Evolutionary conservation across 1,140 invertebrate genomes (phyloP).

Genomic region (Brachionus asplanchnoidis): DNA sequence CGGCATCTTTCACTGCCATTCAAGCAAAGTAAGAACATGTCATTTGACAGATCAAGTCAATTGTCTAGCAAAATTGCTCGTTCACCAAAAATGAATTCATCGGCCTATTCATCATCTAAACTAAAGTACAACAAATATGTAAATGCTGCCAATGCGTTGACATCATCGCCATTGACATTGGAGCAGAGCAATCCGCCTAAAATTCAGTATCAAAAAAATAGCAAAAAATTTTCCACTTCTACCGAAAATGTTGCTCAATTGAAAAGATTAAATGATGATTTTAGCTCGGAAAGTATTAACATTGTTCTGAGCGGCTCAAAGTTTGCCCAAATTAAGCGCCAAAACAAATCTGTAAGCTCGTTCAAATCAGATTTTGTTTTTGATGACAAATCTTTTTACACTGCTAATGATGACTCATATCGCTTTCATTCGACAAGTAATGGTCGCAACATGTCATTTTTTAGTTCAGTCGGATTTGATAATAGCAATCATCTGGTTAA

Average conservation of each 20-base stretch:
- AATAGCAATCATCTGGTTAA: neutral
- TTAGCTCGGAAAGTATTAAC: neutral
- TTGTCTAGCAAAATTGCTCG: neutral
- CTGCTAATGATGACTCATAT: neutral
- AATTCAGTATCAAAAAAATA: conserved; percentile 21
- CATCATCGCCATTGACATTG: neutral
- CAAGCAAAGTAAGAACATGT: conserved; percentile 21
- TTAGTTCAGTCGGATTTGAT: neutral
- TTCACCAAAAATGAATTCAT: conserved; percentile 18
- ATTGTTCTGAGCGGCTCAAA: neutral
- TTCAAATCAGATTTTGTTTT: neutral
- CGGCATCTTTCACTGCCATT: conserved; percentile 25
- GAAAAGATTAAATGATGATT: neutral
- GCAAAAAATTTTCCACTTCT: conserved; percentile 1
- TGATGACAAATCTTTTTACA: neutral
- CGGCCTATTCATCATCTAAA: conserved; percentile 31
- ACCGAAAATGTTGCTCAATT: conserved; percentile 27
- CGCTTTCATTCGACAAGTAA: neutral
- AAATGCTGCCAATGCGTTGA: neutral
- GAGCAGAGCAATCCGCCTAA: neutral
- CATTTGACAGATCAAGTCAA: neutral
- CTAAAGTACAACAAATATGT: conserved; percentile 8
- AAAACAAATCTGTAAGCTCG: conserved; percentile 28
- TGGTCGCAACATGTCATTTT: neutral
- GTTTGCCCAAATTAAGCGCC: conserved; percentile 19